phyloP scores from a whole-genome alignment of 2,797 vertebrate genomes.

The Linurgus olivaceus region DNA sequence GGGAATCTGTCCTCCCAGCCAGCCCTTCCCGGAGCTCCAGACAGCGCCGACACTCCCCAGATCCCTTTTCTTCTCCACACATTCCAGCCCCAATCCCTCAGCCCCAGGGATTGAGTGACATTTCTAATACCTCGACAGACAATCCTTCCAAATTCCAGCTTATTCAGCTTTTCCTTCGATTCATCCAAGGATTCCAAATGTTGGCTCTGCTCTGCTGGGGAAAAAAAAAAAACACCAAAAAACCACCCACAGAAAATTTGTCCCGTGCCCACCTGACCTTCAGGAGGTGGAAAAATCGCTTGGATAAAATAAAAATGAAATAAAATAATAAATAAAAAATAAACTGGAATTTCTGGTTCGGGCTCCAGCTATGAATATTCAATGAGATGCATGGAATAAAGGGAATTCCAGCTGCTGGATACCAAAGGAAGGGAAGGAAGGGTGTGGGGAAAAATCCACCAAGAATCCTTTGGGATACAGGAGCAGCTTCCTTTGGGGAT shows the following conservation, averaged over 20 bases:
- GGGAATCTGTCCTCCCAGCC: conserved; percentile 54
- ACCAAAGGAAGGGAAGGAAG: neutral
- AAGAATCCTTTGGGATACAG: neutral
- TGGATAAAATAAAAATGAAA: neutral
- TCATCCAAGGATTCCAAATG: neutral
- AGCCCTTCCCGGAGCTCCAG: conserved; percentile 34
- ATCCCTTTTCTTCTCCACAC: neutral
- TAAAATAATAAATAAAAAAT: neutral
- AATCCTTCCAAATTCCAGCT: neutral
- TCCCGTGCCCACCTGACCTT: neutral
- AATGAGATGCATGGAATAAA: neutral
- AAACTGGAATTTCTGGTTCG: neutral
- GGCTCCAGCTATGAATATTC: neutral
- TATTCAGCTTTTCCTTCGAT: conserved; percentile 10
- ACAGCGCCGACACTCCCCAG: conserved; percentile 21
- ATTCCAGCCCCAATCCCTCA: neutral
- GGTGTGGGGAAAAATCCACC: neutral
- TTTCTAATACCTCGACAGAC: conserved; percentile 19
- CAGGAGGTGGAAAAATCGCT: neutral
- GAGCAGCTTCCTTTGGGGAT: neutral
- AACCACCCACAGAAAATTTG: neutral
- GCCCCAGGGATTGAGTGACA: conserved; percentile 15
- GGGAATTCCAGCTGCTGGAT: neutral
- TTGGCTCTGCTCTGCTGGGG: neutral
- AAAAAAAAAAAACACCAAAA: neutral